Evolutionary conservation across 2,113 vertebrate species (phyloP).

Genomic region (Lichenostomus cassidix): DNA sequence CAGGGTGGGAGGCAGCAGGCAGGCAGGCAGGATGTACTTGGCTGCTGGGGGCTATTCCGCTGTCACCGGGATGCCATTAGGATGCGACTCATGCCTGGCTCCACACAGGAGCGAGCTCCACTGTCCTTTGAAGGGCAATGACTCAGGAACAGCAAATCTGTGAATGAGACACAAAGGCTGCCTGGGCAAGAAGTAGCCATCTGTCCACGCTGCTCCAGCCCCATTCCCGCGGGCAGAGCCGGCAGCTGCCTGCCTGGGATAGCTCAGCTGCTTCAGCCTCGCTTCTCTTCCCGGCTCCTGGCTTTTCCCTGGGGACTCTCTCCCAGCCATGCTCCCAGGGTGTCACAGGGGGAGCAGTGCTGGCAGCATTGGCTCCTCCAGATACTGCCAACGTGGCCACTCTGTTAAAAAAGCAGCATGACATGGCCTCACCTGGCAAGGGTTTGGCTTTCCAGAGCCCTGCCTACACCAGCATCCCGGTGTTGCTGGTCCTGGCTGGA

Average conservation of each 20-base stretch:
- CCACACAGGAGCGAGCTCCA: not conserved
- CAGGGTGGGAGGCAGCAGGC: not conserved
- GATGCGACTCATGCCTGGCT: slow-evolving; percentile 43
- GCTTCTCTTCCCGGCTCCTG: fast-evolving
- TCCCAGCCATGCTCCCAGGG: fast-evolving
- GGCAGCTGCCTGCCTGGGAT: not conserved
- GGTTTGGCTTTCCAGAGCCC: not conserved
- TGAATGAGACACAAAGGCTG: slow-evolving; percentile 30
- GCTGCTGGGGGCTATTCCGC: not conserved
- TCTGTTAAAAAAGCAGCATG: not conserved
- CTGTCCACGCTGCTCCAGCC: not conserved
- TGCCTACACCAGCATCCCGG: fast-evolving
- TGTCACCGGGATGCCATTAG: slow-evolving; percentile 13
- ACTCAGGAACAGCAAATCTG: slow-evolving; percentile 61
- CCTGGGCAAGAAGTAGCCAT: slow-evolving; percentile 7
- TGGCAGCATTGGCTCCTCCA: not conserved
- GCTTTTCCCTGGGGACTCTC: not conserved
- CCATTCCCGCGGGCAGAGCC: not conserved
- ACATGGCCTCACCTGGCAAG: not conserved
- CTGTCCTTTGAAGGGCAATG: slow-evolving; percentile 65
- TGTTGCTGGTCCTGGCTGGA: not conserved
- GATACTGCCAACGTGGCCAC: not conserved
- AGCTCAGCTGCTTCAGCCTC: fast-evolving
- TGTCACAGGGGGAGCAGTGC: not conserved
- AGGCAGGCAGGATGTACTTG: not conserved